Evolutionary conservation across 2,797 vertebrate species (phyloP).

Genomic region (Pterois miles): DNA sequence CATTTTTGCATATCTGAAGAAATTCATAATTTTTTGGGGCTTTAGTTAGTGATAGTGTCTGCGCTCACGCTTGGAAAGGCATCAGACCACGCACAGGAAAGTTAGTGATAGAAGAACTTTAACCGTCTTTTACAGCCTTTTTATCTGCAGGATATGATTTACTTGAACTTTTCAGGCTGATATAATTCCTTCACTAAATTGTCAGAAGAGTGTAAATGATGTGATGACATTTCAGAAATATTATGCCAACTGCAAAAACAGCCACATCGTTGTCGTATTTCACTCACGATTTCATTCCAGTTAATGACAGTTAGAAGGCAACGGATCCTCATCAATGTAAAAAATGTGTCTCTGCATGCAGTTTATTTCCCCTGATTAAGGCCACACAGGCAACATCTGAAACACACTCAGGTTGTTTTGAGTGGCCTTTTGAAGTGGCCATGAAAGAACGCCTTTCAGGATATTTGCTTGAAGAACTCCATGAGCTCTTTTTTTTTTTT

Average conservation of each 20-base stretch:
- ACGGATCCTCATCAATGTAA: background rate
- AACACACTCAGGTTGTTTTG: constrained; percentile 18
- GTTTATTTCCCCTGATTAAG: background rate
- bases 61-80: background rate
- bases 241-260: background rate
- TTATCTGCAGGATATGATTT: background rate
- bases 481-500: constrained; percentile 19
- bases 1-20: background rate
- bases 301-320: background rate
- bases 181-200: background rate
- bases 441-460: constrained; percentile 22
- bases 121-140: background rate
- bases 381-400: background rate
- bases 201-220: background rate
- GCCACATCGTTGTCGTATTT: background rate
- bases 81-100: background rate
- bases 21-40: background rate
- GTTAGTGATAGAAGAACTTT: background rate
- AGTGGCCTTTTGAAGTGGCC: background rate
- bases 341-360: background rate
- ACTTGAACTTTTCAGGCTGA: background rate
- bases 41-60: background rate
- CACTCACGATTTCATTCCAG: background rate
- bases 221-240: background rate
- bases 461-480: constrained; percentile 31